Percentiles rank a stretch among this genome's conserved stretches.
Evolutionary conservation across 2,113 vertebrate species (phyloP).

Genomic region (Syrrhaptes paradoxus): DNA sequence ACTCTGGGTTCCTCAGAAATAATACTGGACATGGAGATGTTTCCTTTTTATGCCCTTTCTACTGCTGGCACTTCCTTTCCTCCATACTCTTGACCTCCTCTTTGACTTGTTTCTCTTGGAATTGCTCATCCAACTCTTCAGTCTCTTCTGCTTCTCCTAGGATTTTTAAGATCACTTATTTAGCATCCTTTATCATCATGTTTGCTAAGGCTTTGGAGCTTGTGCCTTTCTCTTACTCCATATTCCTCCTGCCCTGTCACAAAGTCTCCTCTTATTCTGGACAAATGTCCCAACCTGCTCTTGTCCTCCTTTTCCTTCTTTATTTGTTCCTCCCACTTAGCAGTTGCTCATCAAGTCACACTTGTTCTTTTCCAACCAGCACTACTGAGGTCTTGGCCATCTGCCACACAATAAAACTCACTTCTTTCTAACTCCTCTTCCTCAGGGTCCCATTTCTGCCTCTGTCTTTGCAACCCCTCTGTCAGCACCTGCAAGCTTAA

Average conservation of each 20-base stretch:
- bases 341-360: background rate
- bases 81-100: background rate
- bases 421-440: background rate
- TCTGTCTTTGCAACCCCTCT: background rate
- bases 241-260: background rate
- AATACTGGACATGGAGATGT: background rate
- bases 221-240: background rate
- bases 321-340: background rate
- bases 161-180: background rate
- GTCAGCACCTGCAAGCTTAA: background rate
- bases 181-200: background rate
- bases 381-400: background rate
- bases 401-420: background rate
- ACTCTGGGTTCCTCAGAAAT: background rate
- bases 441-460: background rate
- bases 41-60: background rate
- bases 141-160: background rate
- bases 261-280: background rate
- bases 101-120: background rate
- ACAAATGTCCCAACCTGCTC: background rate
- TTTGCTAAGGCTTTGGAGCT: background rate
- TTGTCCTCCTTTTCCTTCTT: background rate
- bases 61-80: background rate
- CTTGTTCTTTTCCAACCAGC: background rate
- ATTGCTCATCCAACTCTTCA: background rate